Evolutionary conservation across 2,888 invertebrate genomes (phyloP).

Genomic region (Monoplex corrugatus): DNA sequence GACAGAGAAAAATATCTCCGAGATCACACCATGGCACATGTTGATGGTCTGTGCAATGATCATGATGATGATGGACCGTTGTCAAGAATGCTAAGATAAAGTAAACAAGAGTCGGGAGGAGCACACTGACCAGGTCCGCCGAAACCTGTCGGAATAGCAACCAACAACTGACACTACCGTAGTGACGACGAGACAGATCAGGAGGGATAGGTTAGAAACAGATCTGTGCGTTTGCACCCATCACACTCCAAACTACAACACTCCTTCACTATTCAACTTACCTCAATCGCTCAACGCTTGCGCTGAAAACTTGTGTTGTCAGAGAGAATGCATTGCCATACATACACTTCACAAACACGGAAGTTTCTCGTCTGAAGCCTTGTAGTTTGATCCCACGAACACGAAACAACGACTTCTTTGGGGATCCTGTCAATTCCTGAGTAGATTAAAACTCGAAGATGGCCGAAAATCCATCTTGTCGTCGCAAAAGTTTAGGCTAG

Average conservation of each 20-base stretch:
- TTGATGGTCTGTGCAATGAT: too few species aligned
- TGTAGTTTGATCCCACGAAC: slow-evolving; percentile 13
- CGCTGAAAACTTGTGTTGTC: slow-evolving; percentile 16
- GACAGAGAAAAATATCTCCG: too few species aligned
- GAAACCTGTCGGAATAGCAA: too few species aligned
- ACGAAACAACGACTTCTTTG: slow-evolving; percentile 1
- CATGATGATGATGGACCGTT: too few species aligned
- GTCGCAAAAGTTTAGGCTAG: slow-evolving; percentile 7
- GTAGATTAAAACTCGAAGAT: slow-evolving; percentile 4
- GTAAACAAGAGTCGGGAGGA: too few species aligned
- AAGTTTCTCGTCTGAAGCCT: not conserved
- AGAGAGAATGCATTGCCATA: not conserved
- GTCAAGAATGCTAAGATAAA: too few species aligned
- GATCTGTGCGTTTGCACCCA: not conserved
- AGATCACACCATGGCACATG: too few species aligned
- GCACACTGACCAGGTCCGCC: too few species aligned
- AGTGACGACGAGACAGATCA: too few species aligned
- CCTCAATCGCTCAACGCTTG: slow-evolving; percentile 15
- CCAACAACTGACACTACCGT: too few species aligned
- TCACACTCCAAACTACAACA: not conserved
- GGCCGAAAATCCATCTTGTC: slow-evolving; percentile 32
- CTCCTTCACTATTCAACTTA: slow-evolving; percentile 22
- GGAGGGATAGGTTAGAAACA: not conserved
- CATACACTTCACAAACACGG: slow-evolving; percentile 28
- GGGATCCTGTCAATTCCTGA: slow-evolving; percentile 14